Conservation (phyloP, 1,140 invertebrate species). For the Himalopsyche phryganea region DNA sequence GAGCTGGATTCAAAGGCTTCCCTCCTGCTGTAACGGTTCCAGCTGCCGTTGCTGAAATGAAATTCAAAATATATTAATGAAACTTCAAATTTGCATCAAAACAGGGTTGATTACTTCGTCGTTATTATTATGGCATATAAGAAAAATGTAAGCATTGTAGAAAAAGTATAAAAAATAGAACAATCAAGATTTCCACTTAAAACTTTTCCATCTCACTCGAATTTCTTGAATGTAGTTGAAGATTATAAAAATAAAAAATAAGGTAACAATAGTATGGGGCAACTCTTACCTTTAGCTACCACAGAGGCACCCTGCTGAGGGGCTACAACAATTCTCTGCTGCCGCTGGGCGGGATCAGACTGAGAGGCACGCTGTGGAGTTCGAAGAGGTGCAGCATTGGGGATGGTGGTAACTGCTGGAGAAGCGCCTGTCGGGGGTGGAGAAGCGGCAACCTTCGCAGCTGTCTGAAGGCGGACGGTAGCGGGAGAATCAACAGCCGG, state of each 20-base stretch:
- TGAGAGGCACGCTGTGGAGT: slow-evolving; percentile 39
- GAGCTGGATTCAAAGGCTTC: slow-evolving; percentile 50
- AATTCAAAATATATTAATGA: too few relatives aligned
- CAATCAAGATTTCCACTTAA: too few relatives aligned
- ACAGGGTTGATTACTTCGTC: too few relatives aligned
- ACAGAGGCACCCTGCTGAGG: slow-evolving; percentile 42
- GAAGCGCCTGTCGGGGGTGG: slow-evolving; percentile 43
- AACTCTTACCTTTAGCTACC: slow-evolving; percentile 39
- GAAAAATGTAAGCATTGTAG: too few relatives aligned
- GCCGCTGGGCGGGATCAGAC: slow-evolving; percentile 47
- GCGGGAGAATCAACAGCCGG: slow-evolving; percentile 34
- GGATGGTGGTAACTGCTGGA: slow-evolving; percentile 42
- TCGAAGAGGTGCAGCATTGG: slow-evolving; percentile 38
- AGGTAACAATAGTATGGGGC: too few relatives aligned
- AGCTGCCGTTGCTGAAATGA: slow-evolving; percentile 36
- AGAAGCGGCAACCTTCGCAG: slow-evolving; percentile 39
- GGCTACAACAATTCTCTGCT: slow-evolving; percentile 43
- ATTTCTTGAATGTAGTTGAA: too few relatives aligned
- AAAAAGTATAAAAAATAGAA: too few relatives aligned
- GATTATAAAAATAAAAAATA: too few relatives aligned
- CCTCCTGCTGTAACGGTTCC: slow-evolving; percentile 41
- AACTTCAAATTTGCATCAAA: too few relatives aligned
- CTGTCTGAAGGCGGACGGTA: not conserved
- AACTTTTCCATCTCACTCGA: too few relatives aligned
- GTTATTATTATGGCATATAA: too few relatives aligned